A percentile compares a stretch with the other conserved stretches of the same genome.
These are phyloP conservation scores for Jaculus jaculus DNA, from an alignment of 2,113 vertebrate species.

Conservation along the genomic window DNA sequence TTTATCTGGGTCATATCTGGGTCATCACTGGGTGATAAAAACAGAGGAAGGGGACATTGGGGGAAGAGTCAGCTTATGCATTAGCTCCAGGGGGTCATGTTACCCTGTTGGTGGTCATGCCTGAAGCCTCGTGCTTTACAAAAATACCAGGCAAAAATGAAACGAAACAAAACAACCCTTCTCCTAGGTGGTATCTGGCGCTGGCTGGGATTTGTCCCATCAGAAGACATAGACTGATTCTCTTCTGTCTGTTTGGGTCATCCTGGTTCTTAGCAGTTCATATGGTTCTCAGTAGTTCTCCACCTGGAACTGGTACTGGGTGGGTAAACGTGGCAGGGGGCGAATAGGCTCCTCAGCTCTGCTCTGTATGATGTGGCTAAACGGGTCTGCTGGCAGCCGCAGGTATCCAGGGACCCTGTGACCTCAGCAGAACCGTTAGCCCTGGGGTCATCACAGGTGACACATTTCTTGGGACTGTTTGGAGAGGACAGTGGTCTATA, in stretches of 20 bases:
- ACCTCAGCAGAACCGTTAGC: constrained; percentile 71
- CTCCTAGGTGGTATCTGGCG: constrained; percentile 26
- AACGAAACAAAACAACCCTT: neutral
- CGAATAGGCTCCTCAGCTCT: neutral
- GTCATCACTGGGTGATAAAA: neutral
- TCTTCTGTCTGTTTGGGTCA: constrained; percentile 32
- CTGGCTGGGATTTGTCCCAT: neutral
- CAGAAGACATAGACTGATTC: neutral
- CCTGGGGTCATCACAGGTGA: constrained; percentile 72
- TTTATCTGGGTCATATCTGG: no score
- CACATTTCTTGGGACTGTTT: constrained; percentile 67
- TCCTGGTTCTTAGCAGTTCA: constrained; percentile 52
- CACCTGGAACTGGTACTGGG: neutral
- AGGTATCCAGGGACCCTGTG: constrained; percentile 34
- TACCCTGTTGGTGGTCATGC: neutral
- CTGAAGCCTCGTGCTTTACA: neutral
- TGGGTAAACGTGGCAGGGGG: neutral
- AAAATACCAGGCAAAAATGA: neutral
- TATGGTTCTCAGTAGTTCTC: neutral
- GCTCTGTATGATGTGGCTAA: constrained; percentile 66
- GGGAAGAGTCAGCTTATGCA: neutral
- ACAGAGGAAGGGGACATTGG: fast-evolving
- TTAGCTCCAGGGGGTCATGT: neutral
- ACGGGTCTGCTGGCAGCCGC: constrained; percentile 66
- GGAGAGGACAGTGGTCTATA: constrained; percentile 63